Conservation (phyloP, 2,113 vertebrate species). For the Ailuropoda melanoleuca region DNA sequence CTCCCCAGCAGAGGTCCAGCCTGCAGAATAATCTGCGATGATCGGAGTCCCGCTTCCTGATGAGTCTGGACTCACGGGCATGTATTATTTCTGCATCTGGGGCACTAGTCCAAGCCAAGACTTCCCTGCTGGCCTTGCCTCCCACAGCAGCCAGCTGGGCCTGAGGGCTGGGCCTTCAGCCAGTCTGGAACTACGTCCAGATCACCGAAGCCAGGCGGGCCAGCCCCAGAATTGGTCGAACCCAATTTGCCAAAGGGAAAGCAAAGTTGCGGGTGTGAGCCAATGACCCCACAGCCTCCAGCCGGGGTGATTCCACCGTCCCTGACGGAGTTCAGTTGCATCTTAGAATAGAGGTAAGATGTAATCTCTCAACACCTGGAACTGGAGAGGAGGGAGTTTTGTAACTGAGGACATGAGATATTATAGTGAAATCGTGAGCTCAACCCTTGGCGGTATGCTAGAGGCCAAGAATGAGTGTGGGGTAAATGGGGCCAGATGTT, state of each 20-base stretch:
- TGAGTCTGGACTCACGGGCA: background rate
- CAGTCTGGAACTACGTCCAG: background rate
- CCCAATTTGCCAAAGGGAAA: background rate
- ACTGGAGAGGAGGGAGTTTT: conserved; percentile 39
- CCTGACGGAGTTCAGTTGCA: background rate
- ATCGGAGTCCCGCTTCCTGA: background rate
- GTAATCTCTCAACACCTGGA: conserved; percentile 17
- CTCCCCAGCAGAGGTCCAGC: background rate
- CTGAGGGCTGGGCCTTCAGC: background rate
- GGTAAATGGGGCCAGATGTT: background rate
- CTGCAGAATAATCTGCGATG: background rate
- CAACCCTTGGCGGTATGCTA: rapidly evolving
- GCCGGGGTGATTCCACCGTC: background rate
- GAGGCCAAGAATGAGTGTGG: background rate
- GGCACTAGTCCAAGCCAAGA: background rate
- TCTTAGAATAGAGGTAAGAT: conserved; percentile 41
- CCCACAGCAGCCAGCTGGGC: background rate
- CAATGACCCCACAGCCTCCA: background rate
- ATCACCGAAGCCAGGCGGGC: background rate
- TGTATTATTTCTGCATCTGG: background rate
- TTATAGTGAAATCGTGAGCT: background rate
- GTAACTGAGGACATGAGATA: background rate
- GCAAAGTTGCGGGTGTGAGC: background rate
- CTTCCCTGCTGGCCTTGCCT: background rate
- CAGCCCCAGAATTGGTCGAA: background rate